These are phyloP conservation scores for Ceraclea dissimilis DNA, from an alignment of 2,888 invertebrate genomes.

Conservation along the genomic window DNA sequence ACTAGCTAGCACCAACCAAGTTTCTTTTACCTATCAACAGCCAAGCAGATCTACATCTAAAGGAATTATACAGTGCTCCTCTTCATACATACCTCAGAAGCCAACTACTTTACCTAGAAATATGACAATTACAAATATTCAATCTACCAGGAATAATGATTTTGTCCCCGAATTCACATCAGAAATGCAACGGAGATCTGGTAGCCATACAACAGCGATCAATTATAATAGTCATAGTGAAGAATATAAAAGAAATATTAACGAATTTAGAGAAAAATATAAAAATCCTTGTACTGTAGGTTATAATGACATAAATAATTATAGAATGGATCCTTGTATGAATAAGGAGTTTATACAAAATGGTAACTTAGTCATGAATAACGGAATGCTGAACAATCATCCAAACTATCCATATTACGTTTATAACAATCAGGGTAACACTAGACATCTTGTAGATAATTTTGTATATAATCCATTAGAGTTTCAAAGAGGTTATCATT, in stretches of 20 bases:
- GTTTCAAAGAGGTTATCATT: conserved; percentile 50
- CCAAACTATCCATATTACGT: conserved; percentile 44
- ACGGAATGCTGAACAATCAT: conserved; percentile 37
- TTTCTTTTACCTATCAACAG: conserved; percentile 31
- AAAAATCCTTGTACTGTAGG: conserved; percentile 48
- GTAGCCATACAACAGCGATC: conserved; percentile 16
- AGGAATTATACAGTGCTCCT: conserved; percentile 38
- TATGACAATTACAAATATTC: conserved; percentile 40
- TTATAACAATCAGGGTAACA: conserved; percentile 49
- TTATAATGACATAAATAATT: conserved; percentile 29
- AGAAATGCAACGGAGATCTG: conserved; percentile 30
- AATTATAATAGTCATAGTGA: conserved; percentile 37
- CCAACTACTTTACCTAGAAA: conserved; percentile 47
- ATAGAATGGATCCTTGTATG: conserved; percentile 29
- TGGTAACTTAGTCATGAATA: conserved; percentile 12
- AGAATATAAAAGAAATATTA: conserved; percentile 53
- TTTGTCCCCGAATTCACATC: conserved; percentile 14
- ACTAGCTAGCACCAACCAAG: conserved; percentile 24
- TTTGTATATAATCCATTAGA: conserved; percentile 49
- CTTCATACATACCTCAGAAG: conserved; percentile 40
- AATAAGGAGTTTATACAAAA: conserved; percentile 14
- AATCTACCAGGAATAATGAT: conserved; percentile 35
- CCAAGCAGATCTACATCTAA: conserved; percentile 34
- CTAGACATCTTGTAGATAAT: conserved; percentile 41
- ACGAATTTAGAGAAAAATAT: conserved; percentile 56